phyloP scores from a whole-genome alignment of 2,113 vertebrate species.

The Ia io region DNA sequence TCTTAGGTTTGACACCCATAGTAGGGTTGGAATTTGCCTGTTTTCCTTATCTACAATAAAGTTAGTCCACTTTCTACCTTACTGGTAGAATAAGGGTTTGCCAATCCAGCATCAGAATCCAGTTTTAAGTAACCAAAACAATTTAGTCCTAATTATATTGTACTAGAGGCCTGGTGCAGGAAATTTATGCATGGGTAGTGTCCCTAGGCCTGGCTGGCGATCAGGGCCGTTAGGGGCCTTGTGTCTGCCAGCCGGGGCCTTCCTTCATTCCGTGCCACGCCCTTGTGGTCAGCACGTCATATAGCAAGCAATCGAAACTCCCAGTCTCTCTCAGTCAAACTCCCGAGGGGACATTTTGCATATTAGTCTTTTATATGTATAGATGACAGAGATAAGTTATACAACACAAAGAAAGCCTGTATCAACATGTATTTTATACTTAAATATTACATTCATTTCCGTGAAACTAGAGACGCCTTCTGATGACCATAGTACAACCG shows the following conservation, averaged over 20 bases:
- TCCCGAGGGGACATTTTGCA: too few relatives aligned
- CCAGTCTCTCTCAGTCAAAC: too few relatives aligned
- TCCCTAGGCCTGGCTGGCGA: too few relatives aligned
- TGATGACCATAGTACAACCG: background rate
- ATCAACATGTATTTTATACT: background rate
- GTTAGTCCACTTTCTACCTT: background rate
- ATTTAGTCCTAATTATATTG: background rate
- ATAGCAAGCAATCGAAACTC: too few relatives aligned
- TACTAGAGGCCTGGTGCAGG: background rate
- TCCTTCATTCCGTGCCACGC: too few relatives aligned
- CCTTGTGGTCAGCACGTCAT: too few relatives aligned
- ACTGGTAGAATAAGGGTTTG: background rate
- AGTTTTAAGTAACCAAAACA: background rate
- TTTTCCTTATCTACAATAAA: background rate
- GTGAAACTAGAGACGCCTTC: background rate
- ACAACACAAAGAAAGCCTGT: background rate
- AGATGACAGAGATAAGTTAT: background rate
- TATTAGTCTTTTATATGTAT: too few relatives aligned
- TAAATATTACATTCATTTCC: constrained; percentile 1
- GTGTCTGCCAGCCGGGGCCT: too few relatives aligned
- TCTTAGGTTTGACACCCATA: background rate
- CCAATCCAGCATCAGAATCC: background rate
- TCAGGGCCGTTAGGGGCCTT: too few relatives aligned
- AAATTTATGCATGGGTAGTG: too few relatives aligned
- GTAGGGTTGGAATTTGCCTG: background rate